Evolutionary conservation across 2,888 invertebrate species (phyloP), one percentile per base, ranked within the genome.

Genomic region (Drosophila nr. perissopoda): DNA sequence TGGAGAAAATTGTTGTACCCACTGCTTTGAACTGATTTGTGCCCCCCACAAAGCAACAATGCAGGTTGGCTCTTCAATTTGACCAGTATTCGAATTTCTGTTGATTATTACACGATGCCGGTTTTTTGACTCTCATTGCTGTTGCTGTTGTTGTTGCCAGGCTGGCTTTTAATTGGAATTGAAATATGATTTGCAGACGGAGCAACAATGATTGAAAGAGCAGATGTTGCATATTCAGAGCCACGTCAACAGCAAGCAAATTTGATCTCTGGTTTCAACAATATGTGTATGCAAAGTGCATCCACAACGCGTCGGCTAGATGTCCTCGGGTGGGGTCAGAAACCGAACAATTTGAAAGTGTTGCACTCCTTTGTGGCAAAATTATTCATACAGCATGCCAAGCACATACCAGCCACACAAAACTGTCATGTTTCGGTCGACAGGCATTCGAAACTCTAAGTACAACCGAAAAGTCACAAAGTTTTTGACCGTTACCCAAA

Each of bases 171-270:
- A 85, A 85, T 87, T 85, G 88, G 83, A 85, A 87, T 87, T 85
- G 88, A 87, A 85, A 87, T 87, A 85, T 87, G 86, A 87, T 85
- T 85, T 87, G 69, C 51, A 54, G 64, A 67, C 70, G 71, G 71
- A 73, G 65, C 64, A 73, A 67, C 66, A 76, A 36, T 80, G 73
- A 79, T 79, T 80, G 80, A 73, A 72, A 69, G 64, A 52, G 42
- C 70, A 70, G 66, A 48, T 60, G 76, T 53, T 64, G 60, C 69
- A 73, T 29, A 66, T 66, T 36, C 27, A 27, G 29, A 31, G 40
- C n/a, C n/a, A 69, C 61, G 60, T 52, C 69, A 63, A 33, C 54
- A 57, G 11, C 59, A 31, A 56, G 36, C 59, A 66, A 45, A 81
- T 73, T 83, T 80, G 73, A 82, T 81, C 83, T 69, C 69, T 54